Base-by-base conservation (phyloP, 92 coral and sea anemone species). In the Parazoanthus atlanticus region DNA sequence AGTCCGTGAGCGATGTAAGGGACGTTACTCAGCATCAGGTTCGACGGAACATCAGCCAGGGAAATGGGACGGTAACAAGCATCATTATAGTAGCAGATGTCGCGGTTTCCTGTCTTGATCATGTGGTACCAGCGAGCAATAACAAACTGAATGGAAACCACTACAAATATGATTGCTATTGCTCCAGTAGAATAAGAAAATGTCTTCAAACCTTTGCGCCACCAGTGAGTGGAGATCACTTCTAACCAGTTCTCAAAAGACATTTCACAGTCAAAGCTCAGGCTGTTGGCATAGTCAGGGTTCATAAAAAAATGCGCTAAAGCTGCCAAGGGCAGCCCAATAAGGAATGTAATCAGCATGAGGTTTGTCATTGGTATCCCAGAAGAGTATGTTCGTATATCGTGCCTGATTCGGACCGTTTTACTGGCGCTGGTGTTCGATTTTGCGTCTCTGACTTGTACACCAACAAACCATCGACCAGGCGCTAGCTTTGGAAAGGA, bases 81-180 rank as follows among this genome's bases (percentile, higher is more conserved):
- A 34, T 88, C 90, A 64, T 88, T 88, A 61, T 88, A 88, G 70
- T 88, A 88, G 52, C 90, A 88, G 21, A 88, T 43, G 34, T 88
- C 90, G n/a, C 90, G 90, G 80, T 88, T 71, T 10, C 90, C 90
- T 25, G 85, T 79, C 6, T 88, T 86, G 16, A 88, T 47, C 90
- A 88, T 88, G 32, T 79, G 79, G 46, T 29, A 77, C 90, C 90
- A 88, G 80, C 74, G 80, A 30, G 79, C 58, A 21, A 79, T 49
- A 11, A 88, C 82, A 21, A 79, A 79, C 46, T 80, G 90, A 8
- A 80, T 34, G 73, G 58, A 49, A 49, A 13, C 13, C 17, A 49
- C 58, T 13, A 49, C 58, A 49, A 49, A 49, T 2, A 49, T 49
- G 16, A 49, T 49, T 49, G 58, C 58, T 49, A 49, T 3, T 49